Evolutionary conservation across 2,888 invertebrate species (phyloP).

Genomic region (Oxytorus armatus): DNA sequence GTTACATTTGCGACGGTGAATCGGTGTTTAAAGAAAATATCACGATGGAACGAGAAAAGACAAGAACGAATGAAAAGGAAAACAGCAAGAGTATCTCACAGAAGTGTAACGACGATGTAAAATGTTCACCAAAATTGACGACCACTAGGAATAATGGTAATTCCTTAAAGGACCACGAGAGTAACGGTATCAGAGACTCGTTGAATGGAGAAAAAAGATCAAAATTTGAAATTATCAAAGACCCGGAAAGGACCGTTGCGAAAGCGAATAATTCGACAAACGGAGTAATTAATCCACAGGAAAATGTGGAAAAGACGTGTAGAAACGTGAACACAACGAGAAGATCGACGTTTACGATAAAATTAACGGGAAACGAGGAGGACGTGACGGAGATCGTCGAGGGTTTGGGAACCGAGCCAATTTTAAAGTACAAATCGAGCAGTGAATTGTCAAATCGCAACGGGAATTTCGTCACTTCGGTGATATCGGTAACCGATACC

Average conservation of each 20-base stretch:
- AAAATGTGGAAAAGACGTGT: constrained; percentile 14
- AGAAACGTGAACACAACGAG: background rate
- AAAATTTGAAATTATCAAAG: constrained; percentile 72
- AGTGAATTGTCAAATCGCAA: constrained; percentile 39
- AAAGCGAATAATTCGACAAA: constrained; percentile 26
- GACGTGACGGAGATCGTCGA: constrained; percentile 78
- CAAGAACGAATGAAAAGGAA: constrained; percentile 66
- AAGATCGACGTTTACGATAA: constrained; percentile 74
- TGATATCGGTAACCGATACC: constrained; percentile 72
- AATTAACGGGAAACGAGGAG: constrained; percentile 77
- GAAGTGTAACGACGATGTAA: constrained; percentile 39
- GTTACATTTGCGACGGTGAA: constrained; percentile 58
- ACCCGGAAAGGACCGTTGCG: constrained; percentile 70
- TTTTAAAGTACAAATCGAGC: constrained; percentile 49
- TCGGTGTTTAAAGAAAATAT: constrained; percentile 31
- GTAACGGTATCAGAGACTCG: constrained; percentile 66
- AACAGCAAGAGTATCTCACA: constrained; percentile 74
- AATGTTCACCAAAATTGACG: background rate
- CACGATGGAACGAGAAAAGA: background rate
- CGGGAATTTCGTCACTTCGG: constrained; percentile 72
- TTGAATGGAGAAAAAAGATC: constrained; percentile 69
- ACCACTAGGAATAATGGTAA: constrained; percentile 14
- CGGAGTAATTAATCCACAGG: background rate
- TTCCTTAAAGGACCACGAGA: background rate
- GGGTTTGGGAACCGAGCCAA: constrained; percentile 71